These are phyloP conservation scores for Periplaneta americana DNA, from an alignment of 1,140 invertebrate species.

Conservation along the genomic window DNA sequence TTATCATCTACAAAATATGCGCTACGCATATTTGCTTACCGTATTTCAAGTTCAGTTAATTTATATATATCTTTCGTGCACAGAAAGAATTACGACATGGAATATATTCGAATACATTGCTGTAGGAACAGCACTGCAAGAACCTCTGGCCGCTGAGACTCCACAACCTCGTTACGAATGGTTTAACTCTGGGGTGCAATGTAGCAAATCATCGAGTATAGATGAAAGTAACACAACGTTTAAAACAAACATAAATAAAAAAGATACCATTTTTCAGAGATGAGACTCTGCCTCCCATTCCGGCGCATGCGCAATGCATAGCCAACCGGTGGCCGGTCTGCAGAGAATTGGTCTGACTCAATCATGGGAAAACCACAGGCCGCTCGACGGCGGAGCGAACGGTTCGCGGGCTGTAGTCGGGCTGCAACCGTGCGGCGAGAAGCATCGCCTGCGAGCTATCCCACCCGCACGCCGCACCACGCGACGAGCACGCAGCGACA, in stretches of 20 bases:
- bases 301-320: background rate
- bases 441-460: background rate
- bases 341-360: constrained; percentile 4
- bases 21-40: too few relatives aligned
- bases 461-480: background rate
- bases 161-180: too few relatives aligned
- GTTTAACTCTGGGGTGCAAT: background rate
- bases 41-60: too few relatives aligned
- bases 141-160: too few relatives aligned
- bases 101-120: too few relatives aligned
- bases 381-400: background rate
- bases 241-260: background rate
- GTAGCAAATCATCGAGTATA: background rate
- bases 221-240: background rate
- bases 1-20: too few relatives aligned
- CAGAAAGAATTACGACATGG: too few relatives aligned
- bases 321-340: background rate
- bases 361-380: constrained; percentile 11
- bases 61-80: too few relatives aligned
- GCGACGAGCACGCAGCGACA: background rate
- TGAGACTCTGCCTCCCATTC: background rate
- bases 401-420: background rate
- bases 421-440: background rate
- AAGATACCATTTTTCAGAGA: background rate
- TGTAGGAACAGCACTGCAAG: too few relatives aligned